Evolutionary conservation across 2,797 vertebrate genomes (phyloP).

Genomic region (Lacerta bilineata): DNA sequence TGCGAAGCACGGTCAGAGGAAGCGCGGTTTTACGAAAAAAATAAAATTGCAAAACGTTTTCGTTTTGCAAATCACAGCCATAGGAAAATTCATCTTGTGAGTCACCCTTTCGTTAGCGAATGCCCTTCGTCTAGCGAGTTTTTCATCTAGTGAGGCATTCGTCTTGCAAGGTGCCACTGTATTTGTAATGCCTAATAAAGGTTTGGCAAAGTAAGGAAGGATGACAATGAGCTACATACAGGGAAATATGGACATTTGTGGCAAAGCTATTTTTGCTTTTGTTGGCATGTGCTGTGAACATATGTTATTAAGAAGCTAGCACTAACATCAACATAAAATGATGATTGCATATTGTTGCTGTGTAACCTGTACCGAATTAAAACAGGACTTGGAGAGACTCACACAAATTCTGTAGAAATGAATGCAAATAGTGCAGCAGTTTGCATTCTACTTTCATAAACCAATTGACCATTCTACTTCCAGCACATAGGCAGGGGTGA

Average conservation of each 20-base stretch:
- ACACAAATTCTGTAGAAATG: slow-evolving; percentile 16
- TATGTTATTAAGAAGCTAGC: neutral
- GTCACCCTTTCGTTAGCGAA: no score
- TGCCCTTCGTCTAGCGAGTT: no score
- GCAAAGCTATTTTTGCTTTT: slow-evolving; percentile 1
- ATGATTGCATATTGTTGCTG: neutral
- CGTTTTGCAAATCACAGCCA: no score
- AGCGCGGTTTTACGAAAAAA: no score
- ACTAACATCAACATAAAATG: slow-evolving; percentile 7
- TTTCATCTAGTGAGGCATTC: no score
- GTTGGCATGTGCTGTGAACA: neutral
- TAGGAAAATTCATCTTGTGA: no score
- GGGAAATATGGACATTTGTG: neutral
- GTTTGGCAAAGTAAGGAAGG: no score
- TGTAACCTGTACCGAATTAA: slow-evolving; percentile 3
- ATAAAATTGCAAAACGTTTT: no score
- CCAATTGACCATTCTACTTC: slow-evolving; percentile 29
- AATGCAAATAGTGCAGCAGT: slow-evolving; percentile 6
- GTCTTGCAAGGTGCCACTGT: no score
- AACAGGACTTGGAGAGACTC: slow-evolving; percentile 11
- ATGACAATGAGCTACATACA: neutral
- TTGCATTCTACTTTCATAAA: slow-evolving; percentile 21
- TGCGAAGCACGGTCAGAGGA: no score
- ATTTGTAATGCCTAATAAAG: no score
- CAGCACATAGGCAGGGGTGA: slow-evolving; percentile 33